Conservation (phyloP, 2,113 vertebrate genomes). For the Bubo blakistoni region DNA sequence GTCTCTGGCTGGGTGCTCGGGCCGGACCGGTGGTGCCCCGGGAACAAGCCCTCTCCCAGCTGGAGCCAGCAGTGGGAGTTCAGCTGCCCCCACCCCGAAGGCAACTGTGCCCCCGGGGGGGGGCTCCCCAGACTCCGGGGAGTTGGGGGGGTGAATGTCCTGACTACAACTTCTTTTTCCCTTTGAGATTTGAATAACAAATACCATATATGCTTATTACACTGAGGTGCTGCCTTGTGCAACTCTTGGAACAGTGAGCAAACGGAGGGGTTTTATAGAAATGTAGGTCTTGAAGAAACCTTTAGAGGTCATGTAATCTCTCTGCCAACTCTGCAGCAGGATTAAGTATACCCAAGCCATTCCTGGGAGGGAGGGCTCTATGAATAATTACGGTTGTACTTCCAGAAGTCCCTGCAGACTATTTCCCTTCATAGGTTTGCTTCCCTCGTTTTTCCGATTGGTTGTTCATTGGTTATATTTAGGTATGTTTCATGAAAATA, state of each 20-base stretch:
- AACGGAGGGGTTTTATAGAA: accelerated
- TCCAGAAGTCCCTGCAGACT: not conserved
- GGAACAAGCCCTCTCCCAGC: too few relatives aligned
- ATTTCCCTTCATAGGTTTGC: accelerated
- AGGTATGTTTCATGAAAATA: not conserved
- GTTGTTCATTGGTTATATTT: accelerated
- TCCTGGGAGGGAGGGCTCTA: not conserved
- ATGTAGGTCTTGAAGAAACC: not conserved
- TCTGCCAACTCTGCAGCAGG: accelerated
- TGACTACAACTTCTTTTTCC: too few relatives aligned
- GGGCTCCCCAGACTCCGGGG: too few relatives aligned
- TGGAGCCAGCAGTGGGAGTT: too few relatives aligned
- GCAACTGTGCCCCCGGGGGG: too few relatives aligned
- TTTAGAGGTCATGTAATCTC: not conserved
- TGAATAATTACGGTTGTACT: accelerated
- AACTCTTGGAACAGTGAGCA: accelerated
- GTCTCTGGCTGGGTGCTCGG: too few relatives aligned
- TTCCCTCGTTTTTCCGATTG: accelerated
- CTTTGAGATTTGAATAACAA: too few relatives aligned
- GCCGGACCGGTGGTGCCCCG: too few relatives aligned
- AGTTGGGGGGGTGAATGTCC: too few relatives aligned
- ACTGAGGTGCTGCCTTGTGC: not conserved
- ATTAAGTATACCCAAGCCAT: too few relatives aligned
- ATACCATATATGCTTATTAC: too few relatives aligned
- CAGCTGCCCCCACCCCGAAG: too few relatives aligned